phyloP scores from a whole-genome alignment of 2,113 vertebrate species.

The Chunga burmeisteri region DNA sequence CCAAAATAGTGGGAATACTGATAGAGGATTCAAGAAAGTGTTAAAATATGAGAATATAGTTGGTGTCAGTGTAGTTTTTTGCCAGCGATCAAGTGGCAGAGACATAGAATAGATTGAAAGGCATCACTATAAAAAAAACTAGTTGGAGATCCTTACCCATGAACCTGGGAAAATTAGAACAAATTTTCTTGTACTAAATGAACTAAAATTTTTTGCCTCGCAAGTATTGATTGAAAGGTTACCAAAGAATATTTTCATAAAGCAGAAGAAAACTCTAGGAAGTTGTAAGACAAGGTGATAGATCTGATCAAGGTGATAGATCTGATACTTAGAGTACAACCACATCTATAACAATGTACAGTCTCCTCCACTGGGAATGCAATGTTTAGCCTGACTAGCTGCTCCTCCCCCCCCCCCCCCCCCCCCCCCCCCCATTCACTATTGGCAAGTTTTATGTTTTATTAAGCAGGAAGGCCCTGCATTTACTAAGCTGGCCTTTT shows the following conservation, averaged over 20 bases:
- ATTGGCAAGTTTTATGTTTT: neutral
- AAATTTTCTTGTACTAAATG: neutral
- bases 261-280: neutral
- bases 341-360: fast-evolving
- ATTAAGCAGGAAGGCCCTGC: neutral
- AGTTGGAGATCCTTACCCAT: neutral
- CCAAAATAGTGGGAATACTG: neutral
- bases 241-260: neutral
- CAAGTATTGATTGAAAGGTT: neutral
- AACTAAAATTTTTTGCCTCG: neutral
- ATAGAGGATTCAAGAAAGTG: neutral
- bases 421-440: neutral
- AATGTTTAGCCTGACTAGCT: neutral
- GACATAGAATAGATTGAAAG: neutral
- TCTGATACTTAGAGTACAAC: neutral
- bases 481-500: neutral
- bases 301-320: neutral
- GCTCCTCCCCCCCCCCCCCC: neutral
- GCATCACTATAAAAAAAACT: neutral
- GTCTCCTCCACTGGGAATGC: neutral
- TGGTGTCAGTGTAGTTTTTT: neutral
- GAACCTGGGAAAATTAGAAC: neutral
- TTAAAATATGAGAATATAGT: neutral
- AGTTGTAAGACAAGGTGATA: neutral
- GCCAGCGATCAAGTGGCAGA: neutral